These are phyloP conservation scores for Dromiciops gliroides DNA, from an alignment of 2,113 vertebrate species.

Conservation along the genomic window DNA sequence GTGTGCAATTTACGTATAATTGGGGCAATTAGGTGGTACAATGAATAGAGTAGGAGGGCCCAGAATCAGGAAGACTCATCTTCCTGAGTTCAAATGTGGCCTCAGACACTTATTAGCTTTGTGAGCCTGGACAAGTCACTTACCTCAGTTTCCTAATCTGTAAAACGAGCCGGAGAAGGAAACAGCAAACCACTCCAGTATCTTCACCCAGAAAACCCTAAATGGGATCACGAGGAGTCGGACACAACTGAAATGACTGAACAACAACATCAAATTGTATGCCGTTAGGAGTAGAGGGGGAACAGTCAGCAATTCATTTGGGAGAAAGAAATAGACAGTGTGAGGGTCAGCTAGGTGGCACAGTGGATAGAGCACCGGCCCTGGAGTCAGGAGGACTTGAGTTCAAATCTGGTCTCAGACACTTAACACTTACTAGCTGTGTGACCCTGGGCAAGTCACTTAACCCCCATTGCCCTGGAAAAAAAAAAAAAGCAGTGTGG, in stretches of 20 bases:
- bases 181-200: background rate
- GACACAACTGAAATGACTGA: background rate
- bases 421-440: no score
- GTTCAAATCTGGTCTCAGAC: no score
- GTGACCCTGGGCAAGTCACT: no score
- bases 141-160: background rate
- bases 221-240: background rate
- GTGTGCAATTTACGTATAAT: background rate
- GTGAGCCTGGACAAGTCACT: background rate
- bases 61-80: background rate
- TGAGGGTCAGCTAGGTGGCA: no score
- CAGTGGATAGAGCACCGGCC: background rate
- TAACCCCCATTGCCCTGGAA: no score
- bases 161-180: background rate
- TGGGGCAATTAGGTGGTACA: background rate
- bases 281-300: background rate
- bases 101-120: background rate
- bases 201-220: background rate
- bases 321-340: background rate
- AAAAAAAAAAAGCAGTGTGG: no score
- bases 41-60: background rate
- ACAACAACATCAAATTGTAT: background rate
- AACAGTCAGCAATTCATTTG: background rate
- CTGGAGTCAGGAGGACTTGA: no score
- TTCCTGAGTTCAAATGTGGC: background rate